Percentiles rank a stretch among this genome's conserved stretches.
Conservation (phyloP, 1,140 invertebrate species). For the Mamestra configurata region DNA sequence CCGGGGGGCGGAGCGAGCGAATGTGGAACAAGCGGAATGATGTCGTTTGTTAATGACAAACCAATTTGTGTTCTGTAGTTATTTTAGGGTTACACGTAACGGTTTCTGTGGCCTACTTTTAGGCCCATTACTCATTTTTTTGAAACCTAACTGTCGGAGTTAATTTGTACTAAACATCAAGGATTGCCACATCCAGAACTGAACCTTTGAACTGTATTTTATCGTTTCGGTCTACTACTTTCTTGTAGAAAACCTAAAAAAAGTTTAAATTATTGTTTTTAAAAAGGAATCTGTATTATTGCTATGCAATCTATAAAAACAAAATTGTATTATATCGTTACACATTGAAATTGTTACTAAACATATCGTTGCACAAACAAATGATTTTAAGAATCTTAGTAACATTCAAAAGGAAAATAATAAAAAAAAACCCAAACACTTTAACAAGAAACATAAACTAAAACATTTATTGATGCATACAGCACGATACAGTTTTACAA, state of each 20-base stretch:
- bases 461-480: conserved; percentile 31
- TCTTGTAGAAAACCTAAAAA: too few relatives aligned
- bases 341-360: too few relatives aligned
- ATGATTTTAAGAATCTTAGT: background rate
- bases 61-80: conserved; percentile 44
- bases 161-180: background rate
- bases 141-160: background rate
- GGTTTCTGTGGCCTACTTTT: conserved; percentile 21
- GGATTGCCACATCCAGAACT: background rate
- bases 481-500: conserved; percentile 16
- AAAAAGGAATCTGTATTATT: too few relatives aligned
- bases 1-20: conserved; percentile 34
- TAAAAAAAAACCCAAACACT: background rate
- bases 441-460: conserved; percentile 7
- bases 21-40: conserved; percentile 46
- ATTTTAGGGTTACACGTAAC: conserved; percentile 37
- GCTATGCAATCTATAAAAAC: too few relatives aligned
- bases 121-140: conserved; percentile 22
- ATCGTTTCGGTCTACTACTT: background rate
- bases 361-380: too few relatives aligned
- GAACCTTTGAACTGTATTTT: background rate
- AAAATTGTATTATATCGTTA: too few relatives aligned
- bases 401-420: background rate
- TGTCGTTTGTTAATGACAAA: conserved; percentile 49
- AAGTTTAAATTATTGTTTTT: too few relatives aligned